Evolutionary conservation across 2,888 invertebrate species (phyloP), one percentile per base, ranked within the genome.

Genomic region (Ophraella communa): DNA sequence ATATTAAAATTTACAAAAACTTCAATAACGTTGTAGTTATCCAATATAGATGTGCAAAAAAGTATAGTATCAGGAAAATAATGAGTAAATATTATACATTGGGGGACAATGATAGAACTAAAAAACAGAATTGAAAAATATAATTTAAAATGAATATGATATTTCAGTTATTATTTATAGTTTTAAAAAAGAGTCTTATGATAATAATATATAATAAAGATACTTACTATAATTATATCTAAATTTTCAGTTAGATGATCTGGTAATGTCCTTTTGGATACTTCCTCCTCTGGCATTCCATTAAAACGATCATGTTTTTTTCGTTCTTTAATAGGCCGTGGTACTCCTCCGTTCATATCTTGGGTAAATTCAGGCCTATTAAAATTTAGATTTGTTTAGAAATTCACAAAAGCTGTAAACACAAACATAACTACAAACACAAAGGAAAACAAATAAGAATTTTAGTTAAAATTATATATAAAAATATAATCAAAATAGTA

Each of bases 151-250:
- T n/a, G n/a, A n/a, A n/a, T n/a, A n/a, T n/a, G n/a, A n/a, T n/a
- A n/a, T n/a, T n/a, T n/a, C n/a, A n/a, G n/a, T n/a, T n/a, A n/a
- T n/a, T n/a, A n/a, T n/a, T n/a, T n/a, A n/a, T n/a, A n/a, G n/a
- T n/a, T n/a, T n/a, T n/a, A n/a, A n/a, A n/a, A n/a, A n/a, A n/a
- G n/a, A n/a, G n/a, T n/a, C n/a, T n/a, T n/a, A n/a, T n/a, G n/a
- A n/a, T n/a, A n/a, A n/a, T n/a, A n/a, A n/a, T n/a, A n/a, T n/a
- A n/a, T n/a, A n/a, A n/a, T n/a, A 39, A 39, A 17, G 7, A 39
- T 17, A 93, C 96, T 94, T 90, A 98, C 97, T 87, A 98, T 96
- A 83, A 98, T 92, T 85, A 98, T 96, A 87, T 98, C 98, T 83
- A 98, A 89, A 86, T 96, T 94, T 83, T 91, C 90, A 27, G 92